These are phyloP conservation scores for Caenorhabditis japonica DNA, from an alignment of 2,888 invertebrate genomes.

Conservation along the genomic window DNA sequence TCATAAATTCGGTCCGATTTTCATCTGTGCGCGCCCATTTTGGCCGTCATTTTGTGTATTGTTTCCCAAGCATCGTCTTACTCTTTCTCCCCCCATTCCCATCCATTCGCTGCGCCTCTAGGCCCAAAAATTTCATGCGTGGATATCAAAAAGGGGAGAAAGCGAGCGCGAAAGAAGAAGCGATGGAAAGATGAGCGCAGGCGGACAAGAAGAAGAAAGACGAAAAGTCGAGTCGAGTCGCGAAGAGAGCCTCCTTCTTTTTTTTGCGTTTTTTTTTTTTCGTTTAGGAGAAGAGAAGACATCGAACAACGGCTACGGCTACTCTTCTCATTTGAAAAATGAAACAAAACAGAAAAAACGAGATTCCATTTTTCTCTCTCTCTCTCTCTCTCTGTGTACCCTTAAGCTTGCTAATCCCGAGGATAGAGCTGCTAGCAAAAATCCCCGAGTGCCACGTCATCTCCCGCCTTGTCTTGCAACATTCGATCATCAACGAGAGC, in stretches of 20 bases:
- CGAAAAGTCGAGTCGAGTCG: constrained; percentile 8
- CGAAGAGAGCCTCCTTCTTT: too few relatives aligned
- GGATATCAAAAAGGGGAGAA: constrained; percentile 16
- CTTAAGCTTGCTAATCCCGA: constrained; percentile 18
- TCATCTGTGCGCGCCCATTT: constrained; percentile 20
- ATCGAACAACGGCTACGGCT: too few relatives aligned
- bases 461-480: constrained; percentile 3
- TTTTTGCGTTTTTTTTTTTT: too few relatives aligned
- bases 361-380: constrained; percentile 13
- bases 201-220: constrained; percentile 1
- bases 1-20: constrained; percentile 39
- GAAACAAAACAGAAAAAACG: background rate
- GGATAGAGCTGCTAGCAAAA: background rate
- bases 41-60: constrained; percentile 9
- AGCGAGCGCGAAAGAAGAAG: constrained; percentile 3
- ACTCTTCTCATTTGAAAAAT: constrained; percentile 1
- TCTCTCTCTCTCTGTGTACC: constrained; percentile 18
- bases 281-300: too few relatives aligned
- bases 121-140: constrained; percentile 16
- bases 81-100: constrained; percentile 21
- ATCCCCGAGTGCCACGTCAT: constrained; percentile 11
- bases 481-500: constrained; percentile 39
- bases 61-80: constrained; percentile 24
- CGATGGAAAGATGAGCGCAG: constrained; percentile 2
- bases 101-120: constrained; percentile 35